Conservation (phyloP, 1,140 invertebrate species). For the Drosophila sechellia region DNA sequence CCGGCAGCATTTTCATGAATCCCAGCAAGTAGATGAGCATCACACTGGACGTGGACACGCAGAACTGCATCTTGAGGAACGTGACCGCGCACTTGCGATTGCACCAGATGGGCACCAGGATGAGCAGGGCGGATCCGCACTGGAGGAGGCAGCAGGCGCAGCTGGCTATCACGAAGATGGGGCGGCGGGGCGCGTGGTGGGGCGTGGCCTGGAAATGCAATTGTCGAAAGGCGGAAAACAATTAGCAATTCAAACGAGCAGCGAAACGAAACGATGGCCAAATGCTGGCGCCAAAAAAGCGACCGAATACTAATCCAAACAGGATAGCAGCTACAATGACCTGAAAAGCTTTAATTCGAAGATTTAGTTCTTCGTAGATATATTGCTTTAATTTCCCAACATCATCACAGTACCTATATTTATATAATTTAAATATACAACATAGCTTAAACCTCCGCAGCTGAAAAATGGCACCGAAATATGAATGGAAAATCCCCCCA, state of each 20-base stretch:
- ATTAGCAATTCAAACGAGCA: constrained; percentile 4
- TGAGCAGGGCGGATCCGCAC: constrained; percentile 86
- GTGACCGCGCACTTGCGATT: constrained; percentile 87
- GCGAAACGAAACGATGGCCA: constrained; percentile 6
- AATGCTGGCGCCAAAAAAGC: constrained; percentile 11
- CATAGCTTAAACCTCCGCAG: too few relatives aligned
- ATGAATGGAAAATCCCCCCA: not conserved
- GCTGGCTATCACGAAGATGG: constrained; percentile 86
- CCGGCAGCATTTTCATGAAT: constrained; percentile 85
- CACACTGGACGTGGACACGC: constrained; percentile 86
- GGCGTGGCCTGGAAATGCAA: constrained; percentile 39
- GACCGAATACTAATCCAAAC: constrained; percentile 1
- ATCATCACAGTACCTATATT: too few relatives aligned
- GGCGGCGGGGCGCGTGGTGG: constrained; percentile 53
- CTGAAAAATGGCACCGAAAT: not conserved
- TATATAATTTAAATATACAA: too few relatives aligned
- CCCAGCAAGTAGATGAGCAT: constrained; percentile 88
- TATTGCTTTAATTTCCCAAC: too few relatives aligned
- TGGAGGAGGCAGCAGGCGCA: constrained; percentile 87
- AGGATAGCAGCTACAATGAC: not conserved
- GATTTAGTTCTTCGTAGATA: too few relatives aligned
- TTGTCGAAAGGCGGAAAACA: constrained; percentile 1
- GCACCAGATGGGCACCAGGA: constrained; percentile 87
- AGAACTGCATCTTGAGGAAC: constrained; percentile 89
- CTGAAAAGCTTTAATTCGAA: not conserved